Evolutionary conservation across 2,113 vertebrate genomes (phyloP).

Genomic region (Erythrolamprus reginae): DNA sequence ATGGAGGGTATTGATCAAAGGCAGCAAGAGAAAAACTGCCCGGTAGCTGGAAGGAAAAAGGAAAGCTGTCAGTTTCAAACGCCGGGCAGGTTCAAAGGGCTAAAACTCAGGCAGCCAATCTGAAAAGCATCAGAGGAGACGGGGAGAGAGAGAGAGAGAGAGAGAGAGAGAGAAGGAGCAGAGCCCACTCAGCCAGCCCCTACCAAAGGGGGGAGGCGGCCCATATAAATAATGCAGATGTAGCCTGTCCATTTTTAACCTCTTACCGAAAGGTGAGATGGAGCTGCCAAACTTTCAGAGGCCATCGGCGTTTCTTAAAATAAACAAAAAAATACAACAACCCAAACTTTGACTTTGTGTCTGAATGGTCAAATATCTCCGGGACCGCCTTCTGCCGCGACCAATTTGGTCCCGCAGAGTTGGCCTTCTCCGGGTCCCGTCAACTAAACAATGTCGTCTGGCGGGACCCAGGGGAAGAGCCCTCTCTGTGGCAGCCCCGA

Average conservation of each 20-base stretch:
- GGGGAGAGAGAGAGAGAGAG: no score
- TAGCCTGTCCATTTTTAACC: not conserved
- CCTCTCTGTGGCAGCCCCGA: no score
- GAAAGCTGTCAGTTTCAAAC: constrained; percentile 38
- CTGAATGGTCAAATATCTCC: no score
- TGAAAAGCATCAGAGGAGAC: not conserved
- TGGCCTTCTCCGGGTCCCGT: no score
- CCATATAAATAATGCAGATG: not conserved
- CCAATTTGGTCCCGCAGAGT: no score
- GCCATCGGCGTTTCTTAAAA: not conserved
- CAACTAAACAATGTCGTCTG: no score
- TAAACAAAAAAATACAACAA: not conserved
- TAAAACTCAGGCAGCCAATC: no score
- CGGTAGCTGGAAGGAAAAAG: constrained; percentile 50
- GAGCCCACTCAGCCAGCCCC: no score
- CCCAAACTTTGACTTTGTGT: no score
- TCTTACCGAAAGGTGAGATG: not conserved
- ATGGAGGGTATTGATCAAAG: constrained; percentile 66
- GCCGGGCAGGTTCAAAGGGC: constrained; percentile 28
- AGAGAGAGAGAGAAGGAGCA: not conserved
- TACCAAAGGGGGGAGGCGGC: not conserved
- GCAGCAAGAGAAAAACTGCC: constrained; percentile 53
- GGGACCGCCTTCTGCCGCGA: no score
- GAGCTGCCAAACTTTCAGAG: not conserved
- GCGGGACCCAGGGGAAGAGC: no score